Conservation (phyloP, 2,113 vertebrate genomes). For the Rattus rattus region DNA sequence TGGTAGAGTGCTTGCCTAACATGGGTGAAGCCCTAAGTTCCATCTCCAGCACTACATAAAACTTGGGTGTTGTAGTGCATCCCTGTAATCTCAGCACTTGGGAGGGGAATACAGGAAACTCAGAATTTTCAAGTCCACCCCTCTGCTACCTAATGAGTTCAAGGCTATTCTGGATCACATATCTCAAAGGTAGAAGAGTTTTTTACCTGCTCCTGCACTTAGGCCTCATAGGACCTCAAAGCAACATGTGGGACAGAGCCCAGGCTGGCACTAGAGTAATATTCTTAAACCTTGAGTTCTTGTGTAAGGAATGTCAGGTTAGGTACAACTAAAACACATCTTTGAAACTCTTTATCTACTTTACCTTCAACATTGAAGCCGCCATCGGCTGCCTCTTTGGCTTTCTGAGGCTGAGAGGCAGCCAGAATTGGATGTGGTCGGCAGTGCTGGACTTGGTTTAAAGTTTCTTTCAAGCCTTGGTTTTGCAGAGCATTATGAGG, state of each 20-base stretch:
- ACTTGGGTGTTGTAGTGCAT: not conserved
- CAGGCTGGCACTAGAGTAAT: not conserved
- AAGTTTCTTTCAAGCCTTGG: constrained; percentile 42
- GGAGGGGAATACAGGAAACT: not conserved
- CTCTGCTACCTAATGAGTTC: not conserved
- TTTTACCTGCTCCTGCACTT: not conserved
- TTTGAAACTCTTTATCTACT: not conserved
- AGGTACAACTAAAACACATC: not conserved
- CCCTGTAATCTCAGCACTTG: not conserved
- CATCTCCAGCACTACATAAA: not conserved
- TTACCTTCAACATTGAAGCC: not conserved
- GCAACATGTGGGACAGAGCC: not conserved
- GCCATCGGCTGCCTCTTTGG: not conserved
- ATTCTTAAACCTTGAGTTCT: not conserved
- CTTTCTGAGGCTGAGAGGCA: constrained; percentile 17
- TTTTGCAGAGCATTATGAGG: not conserved
- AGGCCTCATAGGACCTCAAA: not conserved
- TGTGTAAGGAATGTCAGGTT: not conserved
- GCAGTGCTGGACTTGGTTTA: constrained; percentile 6
- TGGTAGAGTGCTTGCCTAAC: not conserved
- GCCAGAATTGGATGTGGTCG: not conserved
- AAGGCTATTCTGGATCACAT: not conserved
- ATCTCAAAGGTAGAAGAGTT: not conserved
- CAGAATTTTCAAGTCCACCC: not conserved
- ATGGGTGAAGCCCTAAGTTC: not conserved